Evolutionary conservation across 2,888 invertebrate species (phyloP).

Genomic region (Sarcophaga carnaria): DNA sequence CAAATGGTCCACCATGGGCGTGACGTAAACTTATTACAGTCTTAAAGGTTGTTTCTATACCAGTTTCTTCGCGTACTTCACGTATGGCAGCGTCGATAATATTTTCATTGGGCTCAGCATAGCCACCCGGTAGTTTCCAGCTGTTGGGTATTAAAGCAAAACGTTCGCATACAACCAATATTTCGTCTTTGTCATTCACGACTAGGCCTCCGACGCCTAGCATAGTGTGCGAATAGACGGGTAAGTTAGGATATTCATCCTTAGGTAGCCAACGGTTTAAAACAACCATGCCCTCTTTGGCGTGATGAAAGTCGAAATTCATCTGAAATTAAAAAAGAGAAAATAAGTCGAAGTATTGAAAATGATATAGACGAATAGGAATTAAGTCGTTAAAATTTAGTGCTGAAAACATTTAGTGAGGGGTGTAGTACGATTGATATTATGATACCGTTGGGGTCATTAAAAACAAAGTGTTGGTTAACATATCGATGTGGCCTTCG

Average conservation of each 20-base stretch:
- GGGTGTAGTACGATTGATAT: no score
- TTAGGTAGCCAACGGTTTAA: conserved; percentile 91
- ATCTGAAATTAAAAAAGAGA: conserved; percentile 81
- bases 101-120: conserved; percentile 93
- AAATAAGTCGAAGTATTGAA: not conserved
- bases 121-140: conserved; percentile 97
- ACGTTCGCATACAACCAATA: conserved; percentile 92
- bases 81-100: conserved; percentile 90
- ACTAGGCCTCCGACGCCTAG: conserved; percentile 94
- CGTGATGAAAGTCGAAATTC: conserved; percentile 94
- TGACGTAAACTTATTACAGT: conserved; percentile 91
- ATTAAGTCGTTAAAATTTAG: no score
- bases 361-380: no score
- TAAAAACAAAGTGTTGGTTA: no score
- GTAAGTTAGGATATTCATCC: conserved; percentile 85
- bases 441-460: no score
- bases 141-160: conserved; percentile 81
- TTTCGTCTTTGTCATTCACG: conserved; percentile 86
- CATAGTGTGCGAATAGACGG: conserved; percentile 89
- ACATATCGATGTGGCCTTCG: no score
- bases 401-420: no score
- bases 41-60: conserved; percentile 88
- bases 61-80: conserved; percentile 96
- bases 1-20: conserved; percentile 88
- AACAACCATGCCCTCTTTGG: conserved; percentile 89